These are phyloP conservation scores for Melanargia galathea DNA, from an alignment of 2,888 invertebrate species.

Conservation along the genomic window DNA sequence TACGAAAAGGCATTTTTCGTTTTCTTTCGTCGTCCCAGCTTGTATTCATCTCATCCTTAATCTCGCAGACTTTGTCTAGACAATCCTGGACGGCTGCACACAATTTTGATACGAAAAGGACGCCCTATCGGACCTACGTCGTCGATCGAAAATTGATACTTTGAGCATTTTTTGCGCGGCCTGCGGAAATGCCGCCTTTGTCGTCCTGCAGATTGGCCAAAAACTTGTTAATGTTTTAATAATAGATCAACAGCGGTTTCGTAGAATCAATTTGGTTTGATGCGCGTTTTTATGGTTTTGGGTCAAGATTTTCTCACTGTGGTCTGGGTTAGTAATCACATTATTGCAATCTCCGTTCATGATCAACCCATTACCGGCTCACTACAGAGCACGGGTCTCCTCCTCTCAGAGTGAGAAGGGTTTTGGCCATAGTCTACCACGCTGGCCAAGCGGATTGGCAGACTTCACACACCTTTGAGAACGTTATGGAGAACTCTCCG, in stretches of 20 bases:
- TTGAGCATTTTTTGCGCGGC: constrained; percentile 34
- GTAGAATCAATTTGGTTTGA: constrained; percentile 3
- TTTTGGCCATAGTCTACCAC: too few species aligned
- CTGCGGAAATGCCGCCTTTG: constrained; percentile 38
- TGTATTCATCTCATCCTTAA: constrained; percentile 77
- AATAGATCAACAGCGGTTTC: constrained; percentile 21
- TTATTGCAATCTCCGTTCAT: neutral
- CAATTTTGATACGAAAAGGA: constrained; percentile 57
- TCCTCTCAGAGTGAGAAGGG: too few species aligned
- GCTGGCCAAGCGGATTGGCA: too few species aligned
- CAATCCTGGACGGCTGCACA: constrained; percentile 53
- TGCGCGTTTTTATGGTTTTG: constrained; percentile 5
- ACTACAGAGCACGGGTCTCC: too few species aligned
- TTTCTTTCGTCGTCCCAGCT: constrained; percentile 63
- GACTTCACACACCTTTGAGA: too few species aligned
- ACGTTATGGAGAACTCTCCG: too few species aligned
- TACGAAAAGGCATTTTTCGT: constrained; percentile 73
- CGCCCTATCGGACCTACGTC: constrained; percentile 48
- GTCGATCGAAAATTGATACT: constrained; percentile 44
- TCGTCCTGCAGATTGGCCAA: constrained; percentile 24
- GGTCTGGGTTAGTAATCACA: neutral
- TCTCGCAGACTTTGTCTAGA: constrained; percentile 76
- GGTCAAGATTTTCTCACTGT: constrained; percentile 4
- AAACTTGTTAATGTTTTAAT: constrained; percentile 32
- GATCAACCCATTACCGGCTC: too few species aligned